These are phyloP conservation scores for Platorchestia sp. DNA, from an alignment of 1,140 invertebrate species.

Conservation along the genomic window DNA sequence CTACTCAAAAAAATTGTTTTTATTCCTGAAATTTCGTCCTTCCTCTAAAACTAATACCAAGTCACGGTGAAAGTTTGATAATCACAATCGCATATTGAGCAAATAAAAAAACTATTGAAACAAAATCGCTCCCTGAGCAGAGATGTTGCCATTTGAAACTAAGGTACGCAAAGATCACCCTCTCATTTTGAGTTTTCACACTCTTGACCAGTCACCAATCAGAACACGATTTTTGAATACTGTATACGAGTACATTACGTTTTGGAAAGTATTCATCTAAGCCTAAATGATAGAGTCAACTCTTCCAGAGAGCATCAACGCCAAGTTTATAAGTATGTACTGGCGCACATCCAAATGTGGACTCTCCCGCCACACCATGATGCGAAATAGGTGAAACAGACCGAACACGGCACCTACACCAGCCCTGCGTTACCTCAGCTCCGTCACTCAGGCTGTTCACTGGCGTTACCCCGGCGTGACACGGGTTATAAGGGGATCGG, in stretches of 20 bases:
- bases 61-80: too few species aligned
- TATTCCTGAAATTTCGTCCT: too few species aligned
- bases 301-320: neutral
- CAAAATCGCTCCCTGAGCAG: too few species aligned
- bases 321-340: neutral
- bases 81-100: too few species aligned
- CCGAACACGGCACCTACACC: neutral
- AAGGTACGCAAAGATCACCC: too few species aligned
- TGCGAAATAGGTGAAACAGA: neutral
- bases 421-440: neutral
- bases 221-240: neutral
- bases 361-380: neutral
- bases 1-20: too few species aligned
- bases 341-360: neutral
- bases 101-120: too few species aligned
- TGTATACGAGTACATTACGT: neutral
- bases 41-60: too few species aligned
- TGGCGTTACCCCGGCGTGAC: neutral
- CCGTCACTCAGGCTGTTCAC: neutral
- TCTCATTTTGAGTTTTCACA: too few species aligned
- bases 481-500: neutral
- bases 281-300: neutral
- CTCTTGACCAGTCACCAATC: neutral
- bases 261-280: neutral
- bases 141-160: too few species aligned